These are phyloP conservation scores for Pelecanoides urinatrix DNA, from an alignment of 2,113 vertebrate genomes.

Conservation along the genomic window DNA sequence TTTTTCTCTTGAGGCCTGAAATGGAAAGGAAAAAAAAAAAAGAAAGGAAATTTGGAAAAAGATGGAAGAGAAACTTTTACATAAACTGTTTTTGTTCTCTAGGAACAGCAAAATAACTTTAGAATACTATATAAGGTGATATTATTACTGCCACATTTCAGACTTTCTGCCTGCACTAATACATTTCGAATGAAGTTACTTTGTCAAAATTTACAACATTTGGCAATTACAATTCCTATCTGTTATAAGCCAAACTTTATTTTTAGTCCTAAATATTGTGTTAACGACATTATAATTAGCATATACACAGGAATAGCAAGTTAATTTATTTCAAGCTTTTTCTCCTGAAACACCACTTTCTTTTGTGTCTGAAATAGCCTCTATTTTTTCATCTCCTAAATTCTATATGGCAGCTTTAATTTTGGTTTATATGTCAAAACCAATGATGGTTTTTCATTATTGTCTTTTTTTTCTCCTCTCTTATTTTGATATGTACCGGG, in stretches of 20 bases:
- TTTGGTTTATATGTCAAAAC: background rate
- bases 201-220: background rate
- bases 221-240: constrained; percentile 3
- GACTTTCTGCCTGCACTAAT: background rate
- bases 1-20: background rate
- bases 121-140: constrained; percentile 22
- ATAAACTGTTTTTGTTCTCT: background rate
- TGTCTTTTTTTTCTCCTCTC: background rate
- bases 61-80: background rate
- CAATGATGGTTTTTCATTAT: background rate
- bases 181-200: background rate
- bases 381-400: background rate
- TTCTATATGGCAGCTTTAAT: background rate
- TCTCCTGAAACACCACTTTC: background rate
- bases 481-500: background rate
- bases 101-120: background rate
- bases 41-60: background rate
- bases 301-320: background rate
- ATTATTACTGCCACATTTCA: background rate
- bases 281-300: background rate
- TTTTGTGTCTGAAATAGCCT: background rate
- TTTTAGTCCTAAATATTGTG: constrained; percentile 4
- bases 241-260: background rate
- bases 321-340: background rate
- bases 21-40: background rate